These are phyloP conservation scores for Digitonthophagus gazella DNA, from an alignment of 2,888 invertebrate species.

Conservation along the genomic window DNA sequence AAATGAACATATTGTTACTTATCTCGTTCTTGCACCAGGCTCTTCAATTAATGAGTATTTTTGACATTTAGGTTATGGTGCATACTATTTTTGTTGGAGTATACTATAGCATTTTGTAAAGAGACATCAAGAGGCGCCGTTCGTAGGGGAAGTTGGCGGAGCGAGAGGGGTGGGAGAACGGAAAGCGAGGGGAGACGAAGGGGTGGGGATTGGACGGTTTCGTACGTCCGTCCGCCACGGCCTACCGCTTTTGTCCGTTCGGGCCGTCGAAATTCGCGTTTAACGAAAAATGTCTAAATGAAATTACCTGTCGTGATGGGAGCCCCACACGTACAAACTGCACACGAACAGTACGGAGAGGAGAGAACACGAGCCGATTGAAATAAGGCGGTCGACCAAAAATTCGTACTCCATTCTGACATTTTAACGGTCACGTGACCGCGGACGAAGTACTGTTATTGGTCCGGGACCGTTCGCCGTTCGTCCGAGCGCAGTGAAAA, in stretches of 20 bases:
- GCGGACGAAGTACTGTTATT: slow-evolving; percentile 37
- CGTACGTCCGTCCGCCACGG: slow-evolving; percentile 30
- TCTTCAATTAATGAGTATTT: too few species aligned
- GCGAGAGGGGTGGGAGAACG: slow-evolving; percentile 7
- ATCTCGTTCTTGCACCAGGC: too few species aligned
- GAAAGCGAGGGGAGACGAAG: slow-evolving; percentile 21
- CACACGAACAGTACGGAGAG: slow-evolving; percentile 79
- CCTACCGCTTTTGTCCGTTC: slow-evolving; percentile 31
- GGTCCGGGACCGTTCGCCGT: slow-evolving; percentile 38
- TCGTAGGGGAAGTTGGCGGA: slow-evolving; percentile 13
- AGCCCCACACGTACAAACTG: slow-evolving; percentile 85
- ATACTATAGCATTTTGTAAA: too few species aligned
- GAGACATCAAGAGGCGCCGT: too few species aligned
- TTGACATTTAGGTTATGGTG: too few species aligned
- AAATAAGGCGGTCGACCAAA: slow-evolving; percentile 56
- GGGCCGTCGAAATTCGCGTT: slow-evolving; percentile 27
- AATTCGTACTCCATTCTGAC: slow-evolving; percentile 42
- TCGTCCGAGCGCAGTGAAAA: slow-evolving; percentile 67
- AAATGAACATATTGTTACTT: too few species aligned
- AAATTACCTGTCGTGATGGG: slow-evolving; percentile 68
- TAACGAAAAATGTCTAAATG: slow-evolving; percentile 22
- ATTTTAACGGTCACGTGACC: slow-evolving; percentile 47
- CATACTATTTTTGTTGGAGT: too few species aligned
- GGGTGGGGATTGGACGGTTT: slow-evolving; percentile 23
- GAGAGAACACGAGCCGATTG: slow-evolving; percentile 71